Evolutionary conservation across 2,797 vertebrate genomes (phyloP).

Genomic region (Micrastur ruficollis): DNA sequence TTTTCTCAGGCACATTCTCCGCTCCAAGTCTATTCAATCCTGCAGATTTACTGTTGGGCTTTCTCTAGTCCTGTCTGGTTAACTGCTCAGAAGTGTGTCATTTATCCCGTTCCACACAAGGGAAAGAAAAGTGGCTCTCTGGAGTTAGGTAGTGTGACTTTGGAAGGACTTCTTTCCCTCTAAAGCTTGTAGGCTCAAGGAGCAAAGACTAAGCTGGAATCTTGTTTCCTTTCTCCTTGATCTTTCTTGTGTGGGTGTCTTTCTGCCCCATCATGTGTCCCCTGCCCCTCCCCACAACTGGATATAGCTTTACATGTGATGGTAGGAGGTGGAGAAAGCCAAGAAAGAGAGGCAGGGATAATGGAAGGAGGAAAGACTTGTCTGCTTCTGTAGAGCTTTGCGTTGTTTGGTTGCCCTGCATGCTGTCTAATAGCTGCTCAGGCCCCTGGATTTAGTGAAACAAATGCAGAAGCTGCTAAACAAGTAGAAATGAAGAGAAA

Average conservation of each 20-base stretch:
- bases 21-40: neutral
- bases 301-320: neutral
- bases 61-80: neutral
- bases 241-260: neutral
- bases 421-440: neutral
- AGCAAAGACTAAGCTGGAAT: neutral
- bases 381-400: neutral
- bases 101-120: neutral
- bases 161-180: neutral
- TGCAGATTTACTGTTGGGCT: neutral
- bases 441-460: conserved; percentile 5
- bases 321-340: neutral
- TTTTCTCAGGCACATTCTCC: neutral
- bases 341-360: neutral
- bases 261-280: neutral
- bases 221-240: neutral
- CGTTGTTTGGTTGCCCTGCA: neutral
- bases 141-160: neutral
- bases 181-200: neutral
- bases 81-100: neutral
- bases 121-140: neutral
- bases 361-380: neutral
- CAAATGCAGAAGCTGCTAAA: conserved; percentile 46
- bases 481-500: conserved; percentile 40
- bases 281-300: neutral